Evolutionary conservation across 1,140 invertebrate species (phyloP), one percentile per base, ranked within the genome.

Genomic region (Aphaenogaster floridana): DNA sequence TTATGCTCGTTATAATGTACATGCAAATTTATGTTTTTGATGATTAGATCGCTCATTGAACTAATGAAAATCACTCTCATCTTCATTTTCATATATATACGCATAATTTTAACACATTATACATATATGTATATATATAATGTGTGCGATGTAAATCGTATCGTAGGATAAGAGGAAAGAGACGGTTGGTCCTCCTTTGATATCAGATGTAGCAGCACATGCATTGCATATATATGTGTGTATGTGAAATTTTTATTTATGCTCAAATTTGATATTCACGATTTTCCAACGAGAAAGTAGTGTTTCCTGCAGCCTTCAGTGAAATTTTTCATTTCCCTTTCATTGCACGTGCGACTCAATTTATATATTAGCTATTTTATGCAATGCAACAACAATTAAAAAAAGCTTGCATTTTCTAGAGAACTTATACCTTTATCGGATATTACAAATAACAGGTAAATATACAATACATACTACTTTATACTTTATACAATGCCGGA

Each of bases 361-460:
- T 81, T 45, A 57, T 52, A 68, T 39, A 39, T n/a, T 61, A 74
- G 17, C 28, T 74, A 63, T 71, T 80, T 87, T 77, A 50, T 57
- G n/a, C 86, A 87, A 83, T 78, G 77, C n/a, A 39, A 89, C 74
- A 88, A 90, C 71, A 87, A 90, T 77, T 91, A 61, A 68, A 77
- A 85, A 86, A 90, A 89, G 74, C 59, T 86, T 79, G 84, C 80
- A 78, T 69, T 39, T 88, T 78, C 72, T 76, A 76, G n/a, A 76
- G 72, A 59, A 59, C 21, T 76, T 76, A 76, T 45, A 76, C 1
- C 52, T 59, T 76, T 83, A 86, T 72, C 57, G 66, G 28, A 71
- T 81, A 74, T 91, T 90, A 90, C 74, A 78, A 87, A 85, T 88
- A 88, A 91, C 68, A 89, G 74, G 52, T 90, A 91, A 86, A 78